A percentile compares a stretch with the other conserved stretches of the same genome.
Conservation (phyloP, 2,888 invertebrate genomes). For the Sarcophaga carnaria region DNA sequence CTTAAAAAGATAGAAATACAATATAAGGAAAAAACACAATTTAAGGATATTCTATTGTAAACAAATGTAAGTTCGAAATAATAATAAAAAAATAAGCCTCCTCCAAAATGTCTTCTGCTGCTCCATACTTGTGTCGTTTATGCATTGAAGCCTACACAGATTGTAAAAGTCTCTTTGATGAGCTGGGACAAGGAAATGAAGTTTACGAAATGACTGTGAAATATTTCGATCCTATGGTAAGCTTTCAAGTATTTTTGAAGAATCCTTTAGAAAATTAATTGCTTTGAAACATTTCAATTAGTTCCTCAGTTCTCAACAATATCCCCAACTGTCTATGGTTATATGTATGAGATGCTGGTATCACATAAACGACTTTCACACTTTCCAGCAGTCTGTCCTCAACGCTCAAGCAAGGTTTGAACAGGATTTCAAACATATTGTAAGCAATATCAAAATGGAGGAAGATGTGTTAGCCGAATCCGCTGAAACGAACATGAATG, state of each 20-base stretch:
- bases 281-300: background rate
- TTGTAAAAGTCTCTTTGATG: constrained; percentile 15
- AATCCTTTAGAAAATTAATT: background rate
- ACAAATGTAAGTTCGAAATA: background rate
- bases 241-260: background rate
- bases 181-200: constrained; percentile 22
- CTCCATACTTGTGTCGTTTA: constrained; percentile 15
- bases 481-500: background rate
- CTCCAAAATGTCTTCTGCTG: constrained; percentile 3
- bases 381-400: constrained; percentile 57
- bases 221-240: constrained; percentile 59
- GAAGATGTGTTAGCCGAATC: constrained; percentile 26
- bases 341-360: constrained; percentile 65
- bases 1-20: background rate
- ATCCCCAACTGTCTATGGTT: constrained; percentile 51
- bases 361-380: constrained; percentile 62
- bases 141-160: constrained; percentile 8
- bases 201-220: constrained; percentile 48
- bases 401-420: constrained; percentile 54
- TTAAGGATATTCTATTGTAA: background rate
- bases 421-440: constrained; percentile 38
- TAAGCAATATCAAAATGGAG: constrained; percentile 46
- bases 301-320: constrained; percentile 57
- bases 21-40: background rate
- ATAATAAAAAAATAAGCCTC: background rate